Base-by-base conservation (phyloP, 2,888 invertebrate species). In the Busseola fusca region DNA sequence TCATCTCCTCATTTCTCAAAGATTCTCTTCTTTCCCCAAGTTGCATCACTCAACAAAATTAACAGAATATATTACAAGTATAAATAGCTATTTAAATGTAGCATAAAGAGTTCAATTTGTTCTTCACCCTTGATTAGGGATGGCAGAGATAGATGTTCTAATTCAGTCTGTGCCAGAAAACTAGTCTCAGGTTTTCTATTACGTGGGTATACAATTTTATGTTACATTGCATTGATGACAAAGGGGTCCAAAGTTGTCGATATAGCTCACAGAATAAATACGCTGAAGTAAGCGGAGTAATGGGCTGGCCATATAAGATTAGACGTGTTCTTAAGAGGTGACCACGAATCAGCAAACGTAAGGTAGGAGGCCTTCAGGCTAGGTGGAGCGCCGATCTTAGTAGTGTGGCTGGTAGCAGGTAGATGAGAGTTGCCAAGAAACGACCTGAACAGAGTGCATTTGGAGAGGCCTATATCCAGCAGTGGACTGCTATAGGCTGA, bases 31-130 rank as follows among this genome's bases (percentile, higher is more conserved):
- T 0, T 25, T 27, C 27, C 30, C n/a, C 21, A 58, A 25, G n/a
- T 67, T 68, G 76, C 67, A 76, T 80, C 77, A 79, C 79, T 82
- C 70, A 72, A 70, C 68, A 25, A 64, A 82, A 82, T n/a, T n/a
- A n/a, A n/a, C n/a, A n/a, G n/a, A n/a, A n/a, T 74, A 69, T 75
- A 72, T 76, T 80, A 73, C 76, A 81, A 83, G 76, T 70, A 72
- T 74, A 74, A 79, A 77, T 75, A 68, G 70, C 71, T 77, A 84
- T 83, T 83, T 77, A 74, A 80, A 75, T 79, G 66, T 37, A 63
- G 72, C 66, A 69, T 80, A 69, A 81, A 78, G 83, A 80, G 74
- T 81, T 79, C 72, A 80, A 81, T 82, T 81, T 72, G 76, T n/a
- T 72, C 58, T 67, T 64, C 54, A 69, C 69, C 77, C 60, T 74